Base-by-base conservation (phyloP, 1,140 invertebrate species). In the Ganaspis sp. region DNA sequence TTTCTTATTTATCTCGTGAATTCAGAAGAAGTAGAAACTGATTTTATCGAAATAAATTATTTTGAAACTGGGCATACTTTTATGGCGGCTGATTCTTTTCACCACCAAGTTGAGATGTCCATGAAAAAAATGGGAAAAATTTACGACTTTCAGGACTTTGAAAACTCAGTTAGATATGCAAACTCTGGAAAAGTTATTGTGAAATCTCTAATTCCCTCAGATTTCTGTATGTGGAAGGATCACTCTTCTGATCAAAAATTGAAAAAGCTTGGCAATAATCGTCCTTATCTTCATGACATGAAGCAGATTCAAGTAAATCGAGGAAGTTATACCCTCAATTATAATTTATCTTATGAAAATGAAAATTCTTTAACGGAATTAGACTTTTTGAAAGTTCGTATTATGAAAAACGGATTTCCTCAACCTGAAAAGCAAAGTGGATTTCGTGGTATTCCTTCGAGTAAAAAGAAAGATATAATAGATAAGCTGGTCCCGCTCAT, bases 31-130 rank as follows among this genome's bases (percentile, higher is more conserved):
- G 1, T 70, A 1, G 69, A 29, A 17, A 29, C 69, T 34, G n/a
- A 70, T 37, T 6, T 2, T 9, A 70, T 70, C 9, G 29, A 70
- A 11, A 5, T 70, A 70, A 9, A 15, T 34, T 70, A 4, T 37
- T 70, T 70, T 70, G 69, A 70, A n/a, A 9, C 1, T 38, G 54
- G 15, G 17, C 54, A 58, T n/a, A 8, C 54, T 9, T 70, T 70
- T 17, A 70, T 38, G 26, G 1, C 12, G 4, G 9, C 69, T 1
- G 69, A 34, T n/a, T n/a, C 26, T 1, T 70, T 70, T 29, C 23
- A 70, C 69, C 69, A 70, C 15, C 69, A 29, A 19, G 19, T 34
- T 12, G 69, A 70, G 15, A 2, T 5, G 3, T 70, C 69, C 3
- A 29, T 70, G 29, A 70, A 34, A 29, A 29, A 15, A 38, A 38